A percentile compares a stretch with the other conserved stretches of the same genome.
Evolutionary conservation across 2,113 vertebrate genomes (phyloP).

Genomic region (Scopus umbretta): DNA sequence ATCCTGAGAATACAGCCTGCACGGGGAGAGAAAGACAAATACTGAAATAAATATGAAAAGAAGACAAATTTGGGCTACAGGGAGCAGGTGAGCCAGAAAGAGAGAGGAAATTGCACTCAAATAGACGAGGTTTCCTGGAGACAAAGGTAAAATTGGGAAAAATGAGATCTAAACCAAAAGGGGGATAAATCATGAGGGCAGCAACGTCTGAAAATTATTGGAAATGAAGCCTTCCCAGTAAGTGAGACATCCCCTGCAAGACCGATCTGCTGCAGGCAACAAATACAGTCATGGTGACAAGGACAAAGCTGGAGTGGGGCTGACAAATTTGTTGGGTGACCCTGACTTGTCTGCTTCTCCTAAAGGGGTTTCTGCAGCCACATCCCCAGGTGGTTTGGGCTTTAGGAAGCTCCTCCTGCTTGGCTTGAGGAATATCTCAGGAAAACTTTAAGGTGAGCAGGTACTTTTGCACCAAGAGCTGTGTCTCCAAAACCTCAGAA

Average conservation of each 20-base stretch:
- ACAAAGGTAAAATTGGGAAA: constrained; percentile 69
- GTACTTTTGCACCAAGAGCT: background rate
- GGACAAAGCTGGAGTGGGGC: background rate
- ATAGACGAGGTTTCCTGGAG: constrained; percentile 57
- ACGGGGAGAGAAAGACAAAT: constrained; percentile 60
- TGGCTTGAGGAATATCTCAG: background rate
- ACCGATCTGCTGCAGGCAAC: constrained; percentile 18
- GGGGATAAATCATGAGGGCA: constrained; percentile 70
- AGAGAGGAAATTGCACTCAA: constrained; percentile 49
- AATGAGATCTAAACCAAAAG: constrained; percentile 66
- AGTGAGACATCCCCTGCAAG: constrained; percentile 33
- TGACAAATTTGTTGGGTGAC: background rate
- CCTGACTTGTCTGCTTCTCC: background rate
- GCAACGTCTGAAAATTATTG: constrained; percentile 53
- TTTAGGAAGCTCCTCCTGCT: background rate
- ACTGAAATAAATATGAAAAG: constrained; percentile 73
- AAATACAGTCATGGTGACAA: background rate
- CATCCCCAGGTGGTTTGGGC: background rate
- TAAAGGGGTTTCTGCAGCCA: background rate
- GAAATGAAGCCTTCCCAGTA: constrained; percentile 47
- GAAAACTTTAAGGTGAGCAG: rapidly evolving
- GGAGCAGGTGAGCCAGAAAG: background rate
- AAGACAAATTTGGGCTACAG: constrained; percentile 66
- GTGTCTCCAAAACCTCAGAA: background rate
- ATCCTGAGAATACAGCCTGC: constrained; percentile 52